Evolutionary conservation across 2,797 vertebrate species (phyloP).

Genomic region (Hydrocynus forskahlii): DNA sequence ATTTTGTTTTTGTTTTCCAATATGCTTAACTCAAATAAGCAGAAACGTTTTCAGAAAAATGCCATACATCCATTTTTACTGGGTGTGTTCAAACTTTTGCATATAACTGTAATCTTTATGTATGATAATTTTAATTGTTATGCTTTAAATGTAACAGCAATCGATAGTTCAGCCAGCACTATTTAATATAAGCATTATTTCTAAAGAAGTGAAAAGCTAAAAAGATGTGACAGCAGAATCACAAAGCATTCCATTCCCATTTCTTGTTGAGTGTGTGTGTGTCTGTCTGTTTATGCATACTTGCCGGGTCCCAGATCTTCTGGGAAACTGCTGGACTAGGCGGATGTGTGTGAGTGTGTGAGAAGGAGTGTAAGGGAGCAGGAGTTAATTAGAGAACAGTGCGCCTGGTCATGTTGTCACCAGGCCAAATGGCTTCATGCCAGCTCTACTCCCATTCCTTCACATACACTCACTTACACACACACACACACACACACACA

Average conservation of each 20-base stretch:
- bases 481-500: constrained; percentile 36
- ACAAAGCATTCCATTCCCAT: constrained; percentile 38
- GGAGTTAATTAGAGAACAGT: constrained; percentile 65
- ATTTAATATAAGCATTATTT: constrained; percentile 46
- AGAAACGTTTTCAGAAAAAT: no score
- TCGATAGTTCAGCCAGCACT: constrained; percentile 8
- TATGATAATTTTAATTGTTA: not conserved
- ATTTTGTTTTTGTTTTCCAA: no score
- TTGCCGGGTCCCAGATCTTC: constrained; percentile 25
- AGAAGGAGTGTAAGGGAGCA: constrained; percentile 48
- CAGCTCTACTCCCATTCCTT: constrained; percentile 55
- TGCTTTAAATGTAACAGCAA: not conserved
- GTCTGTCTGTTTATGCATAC: not conserved
- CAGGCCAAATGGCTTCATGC: constrained; percentile 63
- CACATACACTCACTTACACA: constrained; percentile 37
- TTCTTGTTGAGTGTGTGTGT: constrained; percentile 9
- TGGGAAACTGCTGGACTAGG: constrained; percentile 49
- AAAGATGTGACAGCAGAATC: constrained; percentile 55
- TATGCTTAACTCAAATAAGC: no score
- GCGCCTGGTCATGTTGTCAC: constrained; percentile 61
- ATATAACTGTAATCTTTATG: no score
- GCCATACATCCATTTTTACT: no score
- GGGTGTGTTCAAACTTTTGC: no score
- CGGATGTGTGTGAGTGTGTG: constrained; percentile 46
- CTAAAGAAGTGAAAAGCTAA: constrained; percentile 31